Base-by-base conservation (phyloP, 2,888 invertebrate genomes). In the Siphlonurus alternatus region DNA sequence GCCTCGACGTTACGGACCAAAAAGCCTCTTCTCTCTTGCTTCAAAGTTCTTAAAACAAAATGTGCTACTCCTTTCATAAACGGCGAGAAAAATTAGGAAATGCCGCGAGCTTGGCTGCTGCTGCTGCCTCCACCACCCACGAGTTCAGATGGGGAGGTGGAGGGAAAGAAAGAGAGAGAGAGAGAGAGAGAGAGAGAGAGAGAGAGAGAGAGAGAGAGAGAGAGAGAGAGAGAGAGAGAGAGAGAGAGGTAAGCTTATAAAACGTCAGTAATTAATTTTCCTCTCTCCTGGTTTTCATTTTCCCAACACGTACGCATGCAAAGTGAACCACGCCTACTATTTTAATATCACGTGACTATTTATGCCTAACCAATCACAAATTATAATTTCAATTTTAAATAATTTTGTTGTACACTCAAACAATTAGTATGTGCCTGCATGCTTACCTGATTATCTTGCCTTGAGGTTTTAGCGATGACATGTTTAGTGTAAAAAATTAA, bases 21-120 rank as follows among this genome's bases (percentile, higher is more conserved):
- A 56, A 56, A 56, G 7, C 20, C 15, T 25, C 53, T 0, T 20
- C 3, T 53, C 23, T 53, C 23, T 62, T 20, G 10, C 38, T 23
- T 51, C 24, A 7, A 38, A 38, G 38, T 56, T 56, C 19, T 22
- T 22, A 56, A 56, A 56, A 56, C 22, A 56, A 20, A 56, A 56
- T 56, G 56, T 56, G 56, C 56, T 56, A 56, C 56, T 56, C 56
- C 56, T 56, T 56, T 56, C 56, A 56, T 56, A 56, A 56, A 56
- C 56, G 56, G 56, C 56, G n/a, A 22, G 56, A 56, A 56, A 56
- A 56, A 56, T 56, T 56, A 20, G 56, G 56, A 22, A 20, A 22
- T 56, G 56, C 19, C 56, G n/a, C 56, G 56, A 56, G 56, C 56
- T 56, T n/a, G 5, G 22, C 56, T n/a, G 7, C 56, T n/a, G 5